Conservation (phyloP, 53 echinoderm and acorn worm species). For the Hippasteria phrygiana region DNA sequence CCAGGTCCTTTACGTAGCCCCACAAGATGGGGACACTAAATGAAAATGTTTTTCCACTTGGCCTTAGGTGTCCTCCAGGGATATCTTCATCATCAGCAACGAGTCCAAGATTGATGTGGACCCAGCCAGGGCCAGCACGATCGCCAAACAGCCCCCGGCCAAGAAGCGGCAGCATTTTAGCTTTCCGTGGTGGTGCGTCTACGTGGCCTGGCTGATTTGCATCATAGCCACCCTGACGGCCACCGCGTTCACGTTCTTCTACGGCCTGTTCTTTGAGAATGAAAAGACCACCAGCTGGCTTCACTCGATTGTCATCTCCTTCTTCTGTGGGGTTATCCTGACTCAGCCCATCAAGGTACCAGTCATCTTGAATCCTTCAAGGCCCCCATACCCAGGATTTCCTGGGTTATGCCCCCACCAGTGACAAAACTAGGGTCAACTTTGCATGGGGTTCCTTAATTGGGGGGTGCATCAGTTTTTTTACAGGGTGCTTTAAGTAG, state of each 20-base stretch:
- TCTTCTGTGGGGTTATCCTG: constrained; percentile 85
- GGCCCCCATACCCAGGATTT: background rate
- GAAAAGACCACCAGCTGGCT: constrained; percentile 77
- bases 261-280: constrained; percentile 83
- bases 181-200: constrained; percentile 90
- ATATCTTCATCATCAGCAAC: constrained; percentile 18
- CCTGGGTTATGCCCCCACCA: too few relatives aligned
- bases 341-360: constrained; percentile 97
- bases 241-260: constrained; percentile 79
- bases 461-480: too few relatives aligned
- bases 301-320: constrained; percentile 79
- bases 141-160: background rate
- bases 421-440: too few relatives aligned
- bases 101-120: background rate
- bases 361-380: background rate
- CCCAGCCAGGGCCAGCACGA: background rate
- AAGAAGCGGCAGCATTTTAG: constrained; percentile 70
- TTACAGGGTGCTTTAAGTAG: too few relatives aligned
- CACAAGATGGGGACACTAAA: too few relatives aligned
- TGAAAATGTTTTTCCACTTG: background rate
- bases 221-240: constrained; percentile 67
- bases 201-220: constrained; percentile 80
- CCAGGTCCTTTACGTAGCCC: too few relatives aligned
- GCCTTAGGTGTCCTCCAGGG: constrained; percentile 48
- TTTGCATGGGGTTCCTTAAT: too few relatives aligned